These are phyloP conservation scores for Listrodromus nycthemerus DNA, from an alignment of 2,888 invertebrate species.

Conservation along the genomic window DNA sequence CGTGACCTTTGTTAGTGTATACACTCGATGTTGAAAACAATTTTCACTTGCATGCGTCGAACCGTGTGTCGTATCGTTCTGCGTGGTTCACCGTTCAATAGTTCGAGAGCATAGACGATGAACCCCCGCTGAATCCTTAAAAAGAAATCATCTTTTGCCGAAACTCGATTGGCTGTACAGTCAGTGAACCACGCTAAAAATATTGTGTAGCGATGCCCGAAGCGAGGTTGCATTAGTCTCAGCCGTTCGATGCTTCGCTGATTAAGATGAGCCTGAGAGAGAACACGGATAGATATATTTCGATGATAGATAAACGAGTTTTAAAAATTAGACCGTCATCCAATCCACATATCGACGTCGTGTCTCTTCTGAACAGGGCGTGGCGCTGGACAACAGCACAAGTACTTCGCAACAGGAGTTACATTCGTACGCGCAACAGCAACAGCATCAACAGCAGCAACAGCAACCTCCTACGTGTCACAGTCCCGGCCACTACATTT, in stretches of 20 bases:
- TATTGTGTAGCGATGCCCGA: conserved; percentile 35
- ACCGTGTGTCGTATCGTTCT: conserved; percentile 30
- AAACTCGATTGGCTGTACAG: conserved; percentile 1
- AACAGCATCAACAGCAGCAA: conserved; percentile 73
- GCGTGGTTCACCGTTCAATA: conserved; percentile 40
- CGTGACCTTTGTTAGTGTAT: conserved; percentile 36
- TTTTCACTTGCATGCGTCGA: conserved; percentile 52
- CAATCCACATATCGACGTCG: conserved; percentile 40
- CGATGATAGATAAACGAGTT: conserved; percentile 17
- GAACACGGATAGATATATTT: conserved; percentile 33
- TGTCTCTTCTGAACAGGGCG: conserved; percentile 84
- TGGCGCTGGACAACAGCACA: conserved; percentile 88
- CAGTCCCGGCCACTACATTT: conserved; percentile 81
- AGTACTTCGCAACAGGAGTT: conserved; percentile 86
- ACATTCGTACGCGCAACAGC: conserved; percentile 85
- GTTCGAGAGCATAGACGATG: conserved; percentile 19
- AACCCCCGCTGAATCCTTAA: conserved; percentile 36
- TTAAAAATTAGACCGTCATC: conserved; percentile 5
- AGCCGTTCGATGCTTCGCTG: conserved; percentile 23
- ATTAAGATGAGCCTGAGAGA: conserved; percentile 36
- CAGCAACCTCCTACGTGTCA: conserved; percentile 76
- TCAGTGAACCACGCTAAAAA: conserved; percentile 54
- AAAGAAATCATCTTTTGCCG: conserved; percentile 5
- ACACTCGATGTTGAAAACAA: conserved; percentile 36
- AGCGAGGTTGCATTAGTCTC: conserved; percentile 51